These are phyloP conservation scores for Monopis laevigella DNA, from an alignment of 2,888 invertebrate species.

Conservation along the genomic window DNA sequence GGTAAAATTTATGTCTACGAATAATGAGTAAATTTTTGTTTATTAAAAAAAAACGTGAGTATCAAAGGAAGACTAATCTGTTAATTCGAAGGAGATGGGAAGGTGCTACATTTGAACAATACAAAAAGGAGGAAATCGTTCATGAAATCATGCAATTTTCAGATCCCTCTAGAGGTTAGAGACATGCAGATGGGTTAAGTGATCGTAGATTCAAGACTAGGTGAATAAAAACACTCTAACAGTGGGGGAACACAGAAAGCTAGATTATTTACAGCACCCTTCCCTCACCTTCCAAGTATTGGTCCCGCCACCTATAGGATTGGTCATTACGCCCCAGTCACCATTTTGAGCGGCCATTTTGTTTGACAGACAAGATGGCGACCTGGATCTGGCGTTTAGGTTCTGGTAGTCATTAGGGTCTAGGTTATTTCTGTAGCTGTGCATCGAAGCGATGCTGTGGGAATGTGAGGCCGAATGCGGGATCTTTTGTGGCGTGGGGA, in stretches of 20 bases:
- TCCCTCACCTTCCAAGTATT: conserved; percentile 66
- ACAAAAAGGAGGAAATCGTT: too few relatives aligned
- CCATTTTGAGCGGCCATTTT: conserved; percentile 61
- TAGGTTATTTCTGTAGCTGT: conserved; percentile 61
- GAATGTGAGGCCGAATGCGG: conserved; percentile 60
- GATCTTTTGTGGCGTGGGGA: conserved; percentile 51
- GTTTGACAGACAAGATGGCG: conserved; percentile 65
- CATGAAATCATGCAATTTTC: too few relatives aligned
- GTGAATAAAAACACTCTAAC: conserved; percentile 26
- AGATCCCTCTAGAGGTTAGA: too few relatives aligned
- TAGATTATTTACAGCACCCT: conserved; percentile 33
- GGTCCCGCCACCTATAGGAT: conserved; percentile 33
- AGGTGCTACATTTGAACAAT: too few relatives aligned
- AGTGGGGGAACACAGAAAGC: conserved; percentile 32
- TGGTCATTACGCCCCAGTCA: conserved; percentile 60
- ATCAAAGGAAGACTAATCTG: too few relatives aligned
- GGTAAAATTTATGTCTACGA: conserved; percentile 6
- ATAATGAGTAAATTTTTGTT: too few relatives aligned
- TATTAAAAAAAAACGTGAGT: too few relatives aligned
- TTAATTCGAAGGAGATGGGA: too few relatives aligned
- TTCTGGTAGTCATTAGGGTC: conserved; percentile 63
- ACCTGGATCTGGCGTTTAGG: conserved; percentile 44
- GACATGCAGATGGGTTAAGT: too few relatives aligned
- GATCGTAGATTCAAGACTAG: too few relatives aligned
- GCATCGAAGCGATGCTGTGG: conserved; percentile 63